A percentile compares a stretch with the other conserved stretches of the same genome.
phyloP scores from a whole-genome alignment of 2,888 invertebrate species.

The Oscheius sp. region DNA sequence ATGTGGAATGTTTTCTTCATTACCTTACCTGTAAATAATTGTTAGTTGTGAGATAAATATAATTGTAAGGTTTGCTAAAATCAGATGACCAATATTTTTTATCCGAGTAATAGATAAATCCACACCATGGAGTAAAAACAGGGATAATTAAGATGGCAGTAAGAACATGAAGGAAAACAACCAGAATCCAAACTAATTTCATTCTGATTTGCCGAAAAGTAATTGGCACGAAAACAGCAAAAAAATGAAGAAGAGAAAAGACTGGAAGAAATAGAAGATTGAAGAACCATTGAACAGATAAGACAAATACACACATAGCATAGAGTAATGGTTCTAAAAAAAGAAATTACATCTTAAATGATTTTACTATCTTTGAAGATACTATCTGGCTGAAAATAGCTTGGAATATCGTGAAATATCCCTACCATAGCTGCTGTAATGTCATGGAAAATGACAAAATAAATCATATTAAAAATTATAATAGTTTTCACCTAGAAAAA shows the following conservation, averaged over 20 bases:
- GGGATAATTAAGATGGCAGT: background rate
- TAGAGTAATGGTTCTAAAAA: background rate
- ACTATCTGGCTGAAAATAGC: background rate
- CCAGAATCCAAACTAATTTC: background rate
- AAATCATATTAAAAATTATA: background rate
- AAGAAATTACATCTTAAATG: background rate
- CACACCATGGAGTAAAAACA: slow-evolving; percentile 7
- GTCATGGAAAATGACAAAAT: slow-evolving; percentile 4
- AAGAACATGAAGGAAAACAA: background rate
- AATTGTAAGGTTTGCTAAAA: background rate
- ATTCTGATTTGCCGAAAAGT: slow-evolving; percentile 1
- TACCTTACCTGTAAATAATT: background rate
- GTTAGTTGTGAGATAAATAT: background rate
- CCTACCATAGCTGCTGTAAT: background rate
- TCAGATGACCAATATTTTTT: slow-evolving; percentile 3
- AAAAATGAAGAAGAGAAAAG: slow-evolving; percentile 4
- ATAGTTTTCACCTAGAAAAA: background rate
- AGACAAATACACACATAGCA: background rate
- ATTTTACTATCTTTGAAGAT: background rate
- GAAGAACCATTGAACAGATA: slow-evolving; percentile 8
- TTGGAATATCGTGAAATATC: slow-evolving; percentile 9
- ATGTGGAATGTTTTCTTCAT: background rate
- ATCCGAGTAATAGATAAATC: background rate
- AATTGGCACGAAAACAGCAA: slow-evolving; percentile 1
- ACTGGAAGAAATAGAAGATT: slow-evolving; percentile 4